Evolutionary conservation across 2,797 vertebrate genomes (phyloP), one percentile per base, ranked within the genome.

Genomic region (Phoxinus dragarum): DNA sequence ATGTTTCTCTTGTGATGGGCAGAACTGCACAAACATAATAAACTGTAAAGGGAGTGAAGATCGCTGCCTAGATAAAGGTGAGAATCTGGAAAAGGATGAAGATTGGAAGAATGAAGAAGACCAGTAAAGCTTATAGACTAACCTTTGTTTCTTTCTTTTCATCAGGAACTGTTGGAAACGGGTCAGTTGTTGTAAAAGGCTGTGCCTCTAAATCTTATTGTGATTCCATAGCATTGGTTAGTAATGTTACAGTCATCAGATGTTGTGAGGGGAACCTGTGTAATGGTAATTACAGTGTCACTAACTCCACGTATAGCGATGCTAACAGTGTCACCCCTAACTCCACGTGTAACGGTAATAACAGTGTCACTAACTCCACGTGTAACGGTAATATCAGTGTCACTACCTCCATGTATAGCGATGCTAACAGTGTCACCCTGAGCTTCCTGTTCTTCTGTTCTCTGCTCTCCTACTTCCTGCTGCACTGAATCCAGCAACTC

Each of bases 361-460:
- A 52, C 6, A 52, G 17, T 19, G 6, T 52, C 5, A 52, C 17
- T 6, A 19, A 6, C 49, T 7, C 49, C 49, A 52, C 52, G 7
- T 1, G 23, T 21, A 56, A 56, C 19, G 3, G 36, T 36, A 36
- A 36, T 36, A 3, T 4, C 36, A 56, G 52, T 23, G 52, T 59
- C 56, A n/a, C 9, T 42, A 42, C 10, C 40, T 10, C 40, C 2
- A 42, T 2, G 2, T 69, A 36, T 40, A 69, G 23, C 4, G 9
- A 36, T 40, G 14, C 5, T 69, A 2, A 12, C 2, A 40, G 36
- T 3, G 10, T 71, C 10, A 14, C 21, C 23, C 38, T 27, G 23
- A 72, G 69, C 69, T 72, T 72, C 12, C 40, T 47, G 69, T 72
- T 72, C 69, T 42, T 72, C 69, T 47, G 6, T 47, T 72, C 69